Percentiles rank a stretch among this genome's conserved stretches.
These are phyloP conservation scores for Acomys russatus DNA, from an alignment of 2,797 vertebrate genomes.

Conservation along the genomic window DNA sequence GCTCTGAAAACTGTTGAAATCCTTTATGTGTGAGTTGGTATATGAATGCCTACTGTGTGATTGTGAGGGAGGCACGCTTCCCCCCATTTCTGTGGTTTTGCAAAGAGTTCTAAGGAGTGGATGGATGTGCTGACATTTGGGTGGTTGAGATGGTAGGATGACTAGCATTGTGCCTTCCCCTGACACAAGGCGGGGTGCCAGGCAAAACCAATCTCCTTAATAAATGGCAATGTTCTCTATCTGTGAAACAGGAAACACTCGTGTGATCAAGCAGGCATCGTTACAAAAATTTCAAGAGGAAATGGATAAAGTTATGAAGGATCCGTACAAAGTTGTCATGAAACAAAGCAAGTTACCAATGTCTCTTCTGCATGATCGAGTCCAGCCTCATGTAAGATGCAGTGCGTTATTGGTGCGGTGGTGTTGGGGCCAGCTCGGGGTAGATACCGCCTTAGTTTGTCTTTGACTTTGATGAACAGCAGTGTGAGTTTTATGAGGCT, in stretches of 20 bases:
- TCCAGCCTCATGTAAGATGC: constrained; percentile 95
- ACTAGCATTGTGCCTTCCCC: constrained; percentile 22
- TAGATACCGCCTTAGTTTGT: not conserved
- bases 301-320: constrained; percentile 95
- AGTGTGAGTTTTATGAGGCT: not conserved
- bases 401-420: accelerated
- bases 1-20: constrained; percentile 51
- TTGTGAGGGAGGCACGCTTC: not conserved
- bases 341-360: constrained; percentile 97
- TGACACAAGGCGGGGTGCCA: not conserved
- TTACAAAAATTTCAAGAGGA: constrained; percentile 99
- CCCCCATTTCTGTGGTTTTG: not conserved
- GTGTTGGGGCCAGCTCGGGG: not conserved
- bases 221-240: constrained; percentile 72
- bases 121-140: not conserved
- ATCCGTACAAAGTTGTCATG: constrained; percentile 98
- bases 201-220: constrained; percentile 32
- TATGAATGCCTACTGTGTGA: not conserved
- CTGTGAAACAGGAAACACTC: constrained; percentile 94
- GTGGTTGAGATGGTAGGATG: not conserved
- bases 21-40: constrained; percentile 27
- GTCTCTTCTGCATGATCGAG: constrained; percentile 95
- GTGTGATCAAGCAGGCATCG: constrained; percentile 98
- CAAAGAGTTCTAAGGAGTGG: not conserved
- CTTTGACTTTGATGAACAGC: not conserved